phyloP scores from a whole-genome alignment of 2,797 vertebrate species.

The Acanthurus tractus region DNA sequence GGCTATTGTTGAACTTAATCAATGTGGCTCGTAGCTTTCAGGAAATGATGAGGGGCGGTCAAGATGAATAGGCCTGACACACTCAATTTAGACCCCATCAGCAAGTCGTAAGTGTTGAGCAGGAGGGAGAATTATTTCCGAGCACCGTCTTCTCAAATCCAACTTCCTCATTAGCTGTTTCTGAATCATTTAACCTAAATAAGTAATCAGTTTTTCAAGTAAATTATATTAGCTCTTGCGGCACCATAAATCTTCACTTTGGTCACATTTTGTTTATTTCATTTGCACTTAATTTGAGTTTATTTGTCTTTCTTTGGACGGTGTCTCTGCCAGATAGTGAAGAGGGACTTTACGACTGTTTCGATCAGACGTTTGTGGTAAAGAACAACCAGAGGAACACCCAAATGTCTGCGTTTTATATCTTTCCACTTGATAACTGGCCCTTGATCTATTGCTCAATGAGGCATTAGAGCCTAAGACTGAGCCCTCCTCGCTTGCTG shows the following conservation, averaged over 20 bases:
- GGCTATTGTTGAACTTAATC: constrained; percentile 73
- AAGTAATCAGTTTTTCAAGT: constrained; percentile 70
- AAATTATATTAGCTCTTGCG: constrained; percentile 35
- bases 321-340: constrained; percentile 1
- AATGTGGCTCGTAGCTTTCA: constrained; percentile 62
- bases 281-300: neutral
- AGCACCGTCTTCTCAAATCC: constrained; percentile 64
- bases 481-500: constrained; percentile 3
- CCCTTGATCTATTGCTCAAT: constrained; percentile 31
- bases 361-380: constrained; percentile 2
- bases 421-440: constrained; percentile 28
- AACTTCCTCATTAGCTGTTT: constrained; percentile 77
- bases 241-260: constrained; percentile 36
- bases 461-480: constrained; percentile 21
- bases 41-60: constrained; percentile 56
- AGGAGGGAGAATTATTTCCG: constrained; percentile 72
- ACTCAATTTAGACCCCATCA: constrained; percentile 74
- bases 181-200: constrained; percentile 75
- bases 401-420: constrained; percentile 5
- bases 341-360: neutral
- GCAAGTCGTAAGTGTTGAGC: constrained; percentile 62
- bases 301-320: neutral
- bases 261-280: neutral
- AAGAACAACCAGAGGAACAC: constrained; percentile 24
- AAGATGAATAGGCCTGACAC: constrained; percentile 74